Conservation (phyloP, 2,888 invertebrate species). For the Mylabris sibirica region DNA sequence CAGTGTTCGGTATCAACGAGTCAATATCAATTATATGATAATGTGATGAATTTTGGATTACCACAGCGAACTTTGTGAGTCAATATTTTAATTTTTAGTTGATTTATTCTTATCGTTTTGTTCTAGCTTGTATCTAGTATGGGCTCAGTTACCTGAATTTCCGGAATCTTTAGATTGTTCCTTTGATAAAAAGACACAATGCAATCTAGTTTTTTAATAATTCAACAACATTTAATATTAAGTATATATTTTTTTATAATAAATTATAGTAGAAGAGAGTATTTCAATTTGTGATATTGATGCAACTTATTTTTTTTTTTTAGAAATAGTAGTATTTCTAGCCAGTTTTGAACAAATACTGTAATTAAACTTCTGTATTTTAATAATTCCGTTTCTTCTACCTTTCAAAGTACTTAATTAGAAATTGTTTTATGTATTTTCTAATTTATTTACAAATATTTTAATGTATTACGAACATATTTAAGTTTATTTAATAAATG, state of each 20-base stretch:
- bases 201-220: constrained; percentile 39
- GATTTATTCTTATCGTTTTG: not conserved
- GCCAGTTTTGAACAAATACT: not conserved
- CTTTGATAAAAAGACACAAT: constrained; percentile 38
- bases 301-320: constrained; percentile 5
- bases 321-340: not conserved
- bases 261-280: not conserved
- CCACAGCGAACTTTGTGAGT: constrained; percentile 59
- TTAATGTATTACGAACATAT: not conserved
- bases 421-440: not conserved
- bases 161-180: constrained; percentile 47
- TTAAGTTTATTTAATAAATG: constrained; percentile 5
- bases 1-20: constrained; percentile 57
- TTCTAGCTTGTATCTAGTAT: constrained; percentile 53
- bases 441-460: constrained; percentile 1
- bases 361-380: not conserved
- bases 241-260: not conserved
- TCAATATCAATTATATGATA: constrained; percentile 58
- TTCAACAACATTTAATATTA: constrained; percentile 12
- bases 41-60: constrained; percentile 56
- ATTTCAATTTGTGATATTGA: constrained; percentile 2
- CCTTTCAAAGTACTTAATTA: not conserved
- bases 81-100: constrained; percentile 13
- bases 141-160: constrained; percentile 55
- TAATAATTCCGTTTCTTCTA: not conserved